Evolutionary conservation across 2,113 vertebrate species (phyloP), one percentile per base, ranked within the genome.

Genomic region (Xyrauchen texanus): DNA sequence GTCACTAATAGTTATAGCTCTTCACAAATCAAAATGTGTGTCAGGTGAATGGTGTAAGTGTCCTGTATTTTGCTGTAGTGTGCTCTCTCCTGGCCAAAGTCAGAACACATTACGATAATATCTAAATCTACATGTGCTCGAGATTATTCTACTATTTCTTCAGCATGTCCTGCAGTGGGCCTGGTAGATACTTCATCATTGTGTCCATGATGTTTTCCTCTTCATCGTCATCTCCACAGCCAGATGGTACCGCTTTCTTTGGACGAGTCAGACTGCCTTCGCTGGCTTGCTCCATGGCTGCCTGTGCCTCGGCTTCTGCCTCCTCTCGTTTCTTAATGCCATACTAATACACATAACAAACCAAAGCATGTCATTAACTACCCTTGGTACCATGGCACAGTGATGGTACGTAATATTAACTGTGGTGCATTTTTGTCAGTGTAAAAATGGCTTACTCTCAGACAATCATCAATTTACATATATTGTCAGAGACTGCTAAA

Each of bases 191-290:
- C 88, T 99, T 99, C 93, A 99, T 97, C 89, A 99, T 93, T 58
- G 95, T 97, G 92, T 99, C 98, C 90, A 99, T 95, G 93, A 99
- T 98, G 94, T 97, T 97, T 80, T 98, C 97, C 71, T 98, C 95
- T 4, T 96, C 98, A n/a, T 93, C 93, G 3, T 93, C 93, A 9
- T 94, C 93, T 0, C 93, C 93, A 5, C 93, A 94, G 84, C 93
- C 93, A 0, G 91, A 82, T 0, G 93, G 93, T 63, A 94, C 92
- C 0, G 95, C 93, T 85, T 97, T 98, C 89, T 99, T 99, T 46
- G 96, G 95, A 78, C 96, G 93, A 0, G 97, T 99, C 90, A 99
- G 90, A 85, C 96, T 99, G 61, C 97, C 97, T 75, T 95, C 97
- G 0, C 93, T 88, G 0, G 94, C 87, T 77, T 95, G 94, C 85